A percentile compares a stretch with the other conserved stretches of the same genome.
These are phyloP conservation scores for Chionodraco myersi DNA, from an alignment of 2,113 vertebrate genomes.

Conservation along the genomic window DNA sequence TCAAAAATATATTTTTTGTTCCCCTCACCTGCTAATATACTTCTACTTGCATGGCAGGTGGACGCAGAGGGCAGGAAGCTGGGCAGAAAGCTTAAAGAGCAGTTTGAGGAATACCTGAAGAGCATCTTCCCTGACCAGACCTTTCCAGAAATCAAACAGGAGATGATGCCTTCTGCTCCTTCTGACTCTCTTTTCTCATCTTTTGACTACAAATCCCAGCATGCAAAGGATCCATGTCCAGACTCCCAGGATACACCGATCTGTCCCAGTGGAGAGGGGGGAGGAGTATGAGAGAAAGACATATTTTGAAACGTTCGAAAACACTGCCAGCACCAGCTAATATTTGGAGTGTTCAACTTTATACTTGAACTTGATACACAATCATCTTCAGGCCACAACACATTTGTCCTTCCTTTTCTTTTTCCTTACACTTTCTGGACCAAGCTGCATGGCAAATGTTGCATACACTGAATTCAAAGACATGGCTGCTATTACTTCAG, in stretches of 20 bases:
- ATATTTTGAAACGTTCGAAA: neutral
- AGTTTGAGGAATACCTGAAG: conserved; percentile 87
- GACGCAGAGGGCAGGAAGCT: conserved; percentile 86
- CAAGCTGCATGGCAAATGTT: too few relatives aligned
- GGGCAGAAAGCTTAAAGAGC: conserved; percentile 81
- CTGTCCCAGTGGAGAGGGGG: conserved; percentile 21
- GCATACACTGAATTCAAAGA: too few relatives aligned
- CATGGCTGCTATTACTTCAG: too few relatives aligned
- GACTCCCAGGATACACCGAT: conserved; percentile 28
- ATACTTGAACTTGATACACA: neutral
- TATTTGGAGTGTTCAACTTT: conserved; percentile 4
- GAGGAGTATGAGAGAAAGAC: conserved; percentile 8
- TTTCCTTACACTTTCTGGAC: too few relatives aligned
- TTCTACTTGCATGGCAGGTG: conserved; percentile 69
- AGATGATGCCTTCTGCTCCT: conserved; percentile 14
- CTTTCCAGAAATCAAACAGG: conserved; percentile 80
- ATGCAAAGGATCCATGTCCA: conserved; percentile 23
- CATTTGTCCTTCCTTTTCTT: too few relatives aligned
- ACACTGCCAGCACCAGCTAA: conserved; percentile 15
- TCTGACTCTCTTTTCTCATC: conserved; percentile 14
- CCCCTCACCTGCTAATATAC: neutral
- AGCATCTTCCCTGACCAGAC: conserved; percentile 84
- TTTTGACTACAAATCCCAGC: conserved; percentile 11
- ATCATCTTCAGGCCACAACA: conserved; percentile 14
- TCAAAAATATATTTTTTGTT: neutral